Evolutionary conservation across 1,140 invertebrate species (phyloP).

Genomic region (Papilio aristodemus): DNA sequence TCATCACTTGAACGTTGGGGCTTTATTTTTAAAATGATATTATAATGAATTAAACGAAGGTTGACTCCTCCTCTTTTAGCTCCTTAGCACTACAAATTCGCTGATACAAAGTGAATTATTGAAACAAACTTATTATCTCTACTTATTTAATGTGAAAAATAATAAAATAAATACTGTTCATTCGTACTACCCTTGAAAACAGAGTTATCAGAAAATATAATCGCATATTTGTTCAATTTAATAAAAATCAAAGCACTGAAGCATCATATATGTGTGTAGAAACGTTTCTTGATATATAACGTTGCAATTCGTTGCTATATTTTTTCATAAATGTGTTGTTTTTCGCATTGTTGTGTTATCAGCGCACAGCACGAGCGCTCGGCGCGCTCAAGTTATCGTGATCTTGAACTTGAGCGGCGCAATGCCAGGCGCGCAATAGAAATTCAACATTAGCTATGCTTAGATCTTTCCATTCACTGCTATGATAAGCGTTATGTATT

Average conservation of each 20-base stretch:
- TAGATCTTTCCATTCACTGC: slow-evolving; percentile 21
- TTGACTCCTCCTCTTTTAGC: no score
- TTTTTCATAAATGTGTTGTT: slow-evolving; percentile 6
- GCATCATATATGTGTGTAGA: no score
- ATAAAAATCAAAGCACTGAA: no score
- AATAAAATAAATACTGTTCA: not conserved
- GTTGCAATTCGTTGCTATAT: not conserved
- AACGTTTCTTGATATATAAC: no score
- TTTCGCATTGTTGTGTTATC: slow-evolving; percentile 12
- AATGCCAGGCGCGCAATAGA: not conserved
- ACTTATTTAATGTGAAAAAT: not conserved
- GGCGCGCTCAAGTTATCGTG: not conserved
- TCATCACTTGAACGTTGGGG: not conserved
- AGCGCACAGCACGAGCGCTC: not conserved
- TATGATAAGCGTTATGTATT: not conserved
- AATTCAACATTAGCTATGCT: slow-evolving; percentile 5
- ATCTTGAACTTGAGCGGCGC: slow-evolving; percentile 14
- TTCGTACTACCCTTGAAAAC: no score
- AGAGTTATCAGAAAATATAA: no score
- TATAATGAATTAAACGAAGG: not conserved
- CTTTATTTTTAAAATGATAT: not conserved
- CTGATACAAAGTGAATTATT: no score
- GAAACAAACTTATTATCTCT: not conserved
- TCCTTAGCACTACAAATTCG: no score
- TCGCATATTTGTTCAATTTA: no score